Base-by-base conservation (phyloP, 2,113 vertebrate genomes). In the Otocyon megalotis region DNA sequence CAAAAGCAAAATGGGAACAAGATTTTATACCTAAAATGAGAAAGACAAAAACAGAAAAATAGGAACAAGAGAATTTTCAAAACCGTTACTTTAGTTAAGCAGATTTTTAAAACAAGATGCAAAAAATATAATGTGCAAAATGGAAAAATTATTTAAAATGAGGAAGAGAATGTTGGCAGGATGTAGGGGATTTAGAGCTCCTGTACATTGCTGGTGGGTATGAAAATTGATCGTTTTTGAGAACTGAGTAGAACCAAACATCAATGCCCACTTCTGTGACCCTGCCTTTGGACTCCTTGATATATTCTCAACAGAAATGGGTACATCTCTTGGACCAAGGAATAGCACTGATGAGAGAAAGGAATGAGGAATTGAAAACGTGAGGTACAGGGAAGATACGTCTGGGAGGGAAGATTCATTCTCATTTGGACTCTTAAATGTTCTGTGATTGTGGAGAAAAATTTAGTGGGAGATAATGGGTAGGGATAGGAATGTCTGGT, bases 261-360 rank as follows among this genome's bases (percentile, higher is more conserved):
- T 50, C 17, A 35, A 0, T 35, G 16, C 4, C 5, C 4, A 54
- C 30, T 9, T 16, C 20, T 48, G 0, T 32, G 63, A 30, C 50
- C 17, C 53, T 58, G 16, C 20, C 60, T 8, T 72, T 93, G 35
- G 3, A 3, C 22, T 58, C 24, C 4, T 30, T 8, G 8, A 50
- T 50, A 0, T 43, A 2, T 43, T 77, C 7, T 67, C 37, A 37
- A 22, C 71, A 48, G 37, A 16, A 53, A 1, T n/a, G 32, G 43
- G 60, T 24, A 5, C 11, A 19, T 48, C 56, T n/a, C 8, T 2
- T 6, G 15, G 77, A 19, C 43, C 84, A 62, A 62, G 32, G 15
- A 60, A n/a, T 26, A n/a, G 5, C 43, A 17, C 1, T 48, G 35
- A 37, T 37, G 65, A 81, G 62, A 77, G 69, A 62, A 43, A 71